These are phyloP conservation scores for Noctuana brunneofusca DNA, from an alignment of 2,888 invertebrate genomes.

Conservation along the genomic window DNA sequence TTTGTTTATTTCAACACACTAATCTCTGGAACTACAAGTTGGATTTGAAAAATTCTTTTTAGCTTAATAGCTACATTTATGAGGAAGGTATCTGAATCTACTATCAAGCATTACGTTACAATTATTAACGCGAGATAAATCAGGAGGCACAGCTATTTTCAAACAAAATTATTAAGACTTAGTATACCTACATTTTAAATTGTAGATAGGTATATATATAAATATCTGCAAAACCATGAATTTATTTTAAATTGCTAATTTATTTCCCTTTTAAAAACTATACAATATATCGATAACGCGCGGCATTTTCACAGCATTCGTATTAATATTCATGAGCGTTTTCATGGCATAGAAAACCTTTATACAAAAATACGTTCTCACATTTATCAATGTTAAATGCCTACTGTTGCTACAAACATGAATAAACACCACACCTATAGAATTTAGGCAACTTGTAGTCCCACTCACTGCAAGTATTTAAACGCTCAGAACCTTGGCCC, in stretches of 20 bases:
- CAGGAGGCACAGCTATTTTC: no score
- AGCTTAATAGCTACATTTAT: no score
- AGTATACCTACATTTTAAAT: no score
- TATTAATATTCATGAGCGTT: conserved; percentile 8
- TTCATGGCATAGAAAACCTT: background rate
- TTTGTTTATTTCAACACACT: no score
- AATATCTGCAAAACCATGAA: no score
- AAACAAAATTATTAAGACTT: no score
- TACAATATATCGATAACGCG: background rate
- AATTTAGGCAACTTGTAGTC: background rate
- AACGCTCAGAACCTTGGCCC: conserved; percentile 37
- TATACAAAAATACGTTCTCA: background rate
- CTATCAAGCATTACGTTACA: no score
- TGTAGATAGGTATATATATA: no score
- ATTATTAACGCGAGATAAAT: no score
- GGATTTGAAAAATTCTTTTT: no score
- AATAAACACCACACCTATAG: conserved; percentile 17
- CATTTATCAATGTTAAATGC: background rate
- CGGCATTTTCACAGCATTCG: background rate
- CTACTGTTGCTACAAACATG: background rate
- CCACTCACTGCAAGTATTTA: background rate
- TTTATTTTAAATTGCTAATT: background rate
- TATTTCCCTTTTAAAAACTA: background rate
- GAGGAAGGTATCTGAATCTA: no score
- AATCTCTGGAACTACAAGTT: no score